Base-by-base conservation (phyloP, 2,888 invertebrate species). In the Morpho helenor region DNA sequence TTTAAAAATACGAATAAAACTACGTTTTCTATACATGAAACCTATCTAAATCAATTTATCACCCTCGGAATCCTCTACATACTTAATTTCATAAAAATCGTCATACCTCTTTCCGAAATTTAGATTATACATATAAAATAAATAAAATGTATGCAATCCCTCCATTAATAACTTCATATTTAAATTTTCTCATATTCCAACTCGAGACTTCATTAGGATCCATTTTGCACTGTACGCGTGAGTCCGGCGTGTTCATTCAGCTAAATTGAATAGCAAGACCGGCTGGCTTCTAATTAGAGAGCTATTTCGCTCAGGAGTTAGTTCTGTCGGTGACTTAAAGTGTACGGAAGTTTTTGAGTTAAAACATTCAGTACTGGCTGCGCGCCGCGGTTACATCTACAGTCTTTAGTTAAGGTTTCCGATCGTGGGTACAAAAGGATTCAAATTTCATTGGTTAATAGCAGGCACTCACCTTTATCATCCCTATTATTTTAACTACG, bases 261-360 rank as follows among this genome's bases (percentile, higher is more conserved):
- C 50, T 59, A 50, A 54, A 54, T 59, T 59, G 48, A 57, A 57
- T 60, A 52, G 52, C 62, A 57, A 57, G 60, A 56, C 60, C 54
- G 51, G 22, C 44, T 49, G 56, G 55, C 60, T 60, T 63, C 56
- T 60, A 63, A 63, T 63, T 60, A 63, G 57, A 47, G 53, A 58
- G 57, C 60, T 58, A 60, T 60, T 63, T 56, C 57, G 58, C 50
- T 55, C 50, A 57, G 56, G 55, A 60, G 51, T 48, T 62, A 49
- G 52, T 51, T 57, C 53, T 43, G 54, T 58, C 47, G 40, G 52
- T 57, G 50, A 39, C n/a, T 10, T 44, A 50, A 50, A 59, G 50
- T 59, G 54, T 59, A 41, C 31, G 31, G 31, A 31, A 31, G 31
- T 31, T 31, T 31, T 31, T 5, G 31, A 31, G 31, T 31, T 31